Base-by-base conservation (phyloP, 2,888 invertebrate genomes). In the Cheilosia impressa region DNA sequence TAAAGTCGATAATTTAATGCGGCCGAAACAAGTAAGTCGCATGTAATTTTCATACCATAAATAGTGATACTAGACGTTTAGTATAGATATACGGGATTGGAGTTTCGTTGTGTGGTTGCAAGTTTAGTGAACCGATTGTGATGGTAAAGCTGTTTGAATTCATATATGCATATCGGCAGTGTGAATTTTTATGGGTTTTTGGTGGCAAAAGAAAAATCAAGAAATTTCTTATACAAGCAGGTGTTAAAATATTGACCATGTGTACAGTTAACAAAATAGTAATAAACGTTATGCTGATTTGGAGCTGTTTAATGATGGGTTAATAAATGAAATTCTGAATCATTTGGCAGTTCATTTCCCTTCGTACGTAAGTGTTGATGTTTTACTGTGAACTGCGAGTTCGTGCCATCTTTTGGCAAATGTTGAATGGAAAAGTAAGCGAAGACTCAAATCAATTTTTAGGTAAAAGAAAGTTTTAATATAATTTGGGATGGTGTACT, bases 1-100 rank as follows among this genome's bases (percentile, higher is more conserved):
- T 84, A 84, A 84, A 84, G 58, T 84, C 52, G 58, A 73, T 79
- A 69, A 69, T 84, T 84, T 84, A 84, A 22, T 79, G 71, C 52
- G 78, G 71, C 38, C 27, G 17, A 57, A 71, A 71, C 62, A 69
- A 69, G 69, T 69, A 78, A 78, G 63, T 65, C 43, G 38, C 41
- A 50, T 69, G 71, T 71, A 58, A 63, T 65, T 72, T 79, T 79
- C 68, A 38, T 50, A 15, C 72, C 79, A 79, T 79, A 79, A 79
- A 66, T 66, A 72, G 72, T n/a, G 55, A 47, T 24, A 55, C 17
- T 43, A 55, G 45, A 63, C 45, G 73, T 73, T 63, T 4, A 15
- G 24, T 19, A 5, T 45, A 47, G 19, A 27, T 19, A 45, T 43
- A 65, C 17, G 24, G 58, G 43, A 79, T 65, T 71, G 50, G 78